Evolutionary conservation across 2,888 invertebrate species (phyloP).

Genomic region (Brachycybe producta): DNA sequence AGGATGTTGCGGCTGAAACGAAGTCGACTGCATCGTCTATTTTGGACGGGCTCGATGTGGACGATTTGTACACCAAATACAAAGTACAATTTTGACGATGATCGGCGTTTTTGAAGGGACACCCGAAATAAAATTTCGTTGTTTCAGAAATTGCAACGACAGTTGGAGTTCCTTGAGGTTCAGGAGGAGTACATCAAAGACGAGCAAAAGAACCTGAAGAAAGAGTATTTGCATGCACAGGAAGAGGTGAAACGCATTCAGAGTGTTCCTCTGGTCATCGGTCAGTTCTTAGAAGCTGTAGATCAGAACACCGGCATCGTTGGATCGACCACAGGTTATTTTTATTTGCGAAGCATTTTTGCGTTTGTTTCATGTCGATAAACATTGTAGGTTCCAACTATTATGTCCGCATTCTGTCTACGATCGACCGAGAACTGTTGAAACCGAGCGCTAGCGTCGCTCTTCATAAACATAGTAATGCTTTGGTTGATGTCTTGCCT

Average conservation of each 20-base stretch:
- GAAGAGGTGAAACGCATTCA: constrained; percentile 97
- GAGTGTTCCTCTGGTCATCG: constrained; percentile 96
- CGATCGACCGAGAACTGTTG: constrained; percentile 89
- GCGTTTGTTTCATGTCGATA: too few species aligned
- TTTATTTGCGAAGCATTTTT: too few species aligned
- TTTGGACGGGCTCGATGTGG: constrained; percentile 50
- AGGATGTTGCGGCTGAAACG: not conserved
- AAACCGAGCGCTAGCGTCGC: constrained; percentile 98
- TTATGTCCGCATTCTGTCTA: constrained; percentile 94
- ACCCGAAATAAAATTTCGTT: not conserved
- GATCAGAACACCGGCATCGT: constrained; percentile 99
- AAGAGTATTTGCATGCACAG: constrained; percentile 96
- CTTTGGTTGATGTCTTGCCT: constrained; percentile 95
- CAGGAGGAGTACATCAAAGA: constrained; percentile 99
- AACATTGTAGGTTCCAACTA: constrained; percentile 94
- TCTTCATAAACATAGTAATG: constrained; percentile 97
- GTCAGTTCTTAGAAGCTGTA: constrained; percentile 97
- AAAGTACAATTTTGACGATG: constrained; percentile 46
- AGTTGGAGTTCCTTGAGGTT: constrained; percentile 92
- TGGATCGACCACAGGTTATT: constrained; percentile 84
- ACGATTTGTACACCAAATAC: constrained; percentile 89
- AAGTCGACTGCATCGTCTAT: constrained; percentile 16
- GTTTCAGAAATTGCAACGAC: constrained; percentile 77
- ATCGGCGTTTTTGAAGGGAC: not conserved
- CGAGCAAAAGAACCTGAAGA: constrained; percentile 95